Conservation (phyloP, 2,888 invertebrate genomes). For the Aphrophora alni region DNA sequence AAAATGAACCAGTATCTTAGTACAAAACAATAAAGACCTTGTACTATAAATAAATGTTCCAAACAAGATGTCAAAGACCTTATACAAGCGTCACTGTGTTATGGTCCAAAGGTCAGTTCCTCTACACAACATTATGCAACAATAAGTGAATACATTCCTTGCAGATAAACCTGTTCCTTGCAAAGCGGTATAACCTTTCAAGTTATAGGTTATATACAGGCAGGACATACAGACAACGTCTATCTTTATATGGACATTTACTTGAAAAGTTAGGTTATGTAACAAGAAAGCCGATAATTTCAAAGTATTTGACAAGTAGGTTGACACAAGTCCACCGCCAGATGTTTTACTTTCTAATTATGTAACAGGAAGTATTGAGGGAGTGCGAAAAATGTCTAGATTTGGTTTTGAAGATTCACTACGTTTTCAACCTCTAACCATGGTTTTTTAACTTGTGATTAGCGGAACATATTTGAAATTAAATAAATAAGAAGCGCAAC, state of each 20-base stretch:
- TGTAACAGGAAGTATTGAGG: too few relatives aligned
- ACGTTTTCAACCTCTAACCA: too few relatives aligned
- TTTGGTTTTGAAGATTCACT: too few relatives aligned
- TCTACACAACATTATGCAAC: background rate
- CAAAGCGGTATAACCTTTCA: background rate
- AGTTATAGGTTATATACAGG: background rate
- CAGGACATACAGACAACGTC: background rate
- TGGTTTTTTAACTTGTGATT: too few relatives aligned
- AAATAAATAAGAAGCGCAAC: too few relatives aligned
- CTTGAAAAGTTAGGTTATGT: background rate
- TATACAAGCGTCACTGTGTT: background rate
- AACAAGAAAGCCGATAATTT: background rate
- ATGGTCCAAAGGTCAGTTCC: background rate
- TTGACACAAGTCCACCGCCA: too few relatives aligned
- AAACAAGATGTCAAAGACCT: background rate
- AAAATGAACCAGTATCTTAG: too few relatives aligned
- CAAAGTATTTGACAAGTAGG: too few relatives aligned
- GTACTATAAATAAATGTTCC: background rate
- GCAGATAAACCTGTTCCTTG: background rate
- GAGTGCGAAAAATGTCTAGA: too few relatives aligned
- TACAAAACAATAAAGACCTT: too few relatives aligned
- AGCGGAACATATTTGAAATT: too few relatives aligned
- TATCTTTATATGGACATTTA: background rate
- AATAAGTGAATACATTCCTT: background rate
- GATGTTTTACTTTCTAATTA: too few relatives aligned